phyloP scores from a whole-genome alignment of 1,140 invertebrate species.

The Sminthurides bifidus region DNA sequence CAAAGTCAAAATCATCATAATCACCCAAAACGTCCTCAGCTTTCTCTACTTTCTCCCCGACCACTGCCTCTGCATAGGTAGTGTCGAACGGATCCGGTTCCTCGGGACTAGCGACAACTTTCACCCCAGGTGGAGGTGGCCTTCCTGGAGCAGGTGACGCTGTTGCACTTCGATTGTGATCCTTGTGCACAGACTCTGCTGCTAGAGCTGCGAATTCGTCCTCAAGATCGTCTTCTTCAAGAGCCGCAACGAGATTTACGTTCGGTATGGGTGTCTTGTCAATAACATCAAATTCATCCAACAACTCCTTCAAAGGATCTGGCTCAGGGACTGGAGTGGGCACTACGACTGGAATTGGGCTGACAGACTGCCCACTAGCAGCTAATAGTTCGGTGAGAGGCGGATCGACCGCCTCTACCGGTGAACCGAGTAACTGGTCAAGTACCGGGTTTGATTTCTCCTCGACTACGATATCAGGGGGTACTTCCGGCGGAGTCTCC shows the following conservation, averaged over 20 bases:
- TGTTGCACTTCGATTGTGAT: constrained; percentile 45
- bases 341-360: background rate
- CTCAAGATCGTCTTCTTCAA: constrained; percentile 42
- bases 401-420: background rate
- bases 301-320: constrained; percentile 32
- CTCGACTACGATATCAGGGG: background rate
- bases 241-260: background rate
- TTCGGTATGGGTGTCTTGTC: constrained; percentile 25
- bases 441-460: constrained; percentile 10
- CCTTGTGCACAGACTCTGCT: constrained; percentile 52
- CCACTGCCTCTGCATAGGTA: constrained; percentile 62
- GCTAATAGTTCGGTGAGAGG: background rate
- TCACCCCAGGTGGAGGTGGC: constrained; percentile 12
- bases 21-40: constrained; percentile 33
- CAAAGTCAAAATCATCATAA: constrained; percentile 54
- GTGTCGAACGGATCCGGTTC: constrained; percentile 70
- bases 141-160: background rate
- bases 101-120: background rate
- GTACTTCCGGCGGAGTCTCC: background rate
- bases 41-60: constrained; percentile 43
- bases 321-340: background rate
- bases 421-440: constrained; percentile 13
- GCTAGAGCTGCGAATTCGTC: constrained; percentile 63
- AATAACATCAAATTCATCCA: constrained; percentile 41
- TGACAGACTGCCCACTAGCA: background rate